Base-by-base conservation (phyloP, 2,888 invertebrate species). In the Cartodere bifasciata region DNA sequence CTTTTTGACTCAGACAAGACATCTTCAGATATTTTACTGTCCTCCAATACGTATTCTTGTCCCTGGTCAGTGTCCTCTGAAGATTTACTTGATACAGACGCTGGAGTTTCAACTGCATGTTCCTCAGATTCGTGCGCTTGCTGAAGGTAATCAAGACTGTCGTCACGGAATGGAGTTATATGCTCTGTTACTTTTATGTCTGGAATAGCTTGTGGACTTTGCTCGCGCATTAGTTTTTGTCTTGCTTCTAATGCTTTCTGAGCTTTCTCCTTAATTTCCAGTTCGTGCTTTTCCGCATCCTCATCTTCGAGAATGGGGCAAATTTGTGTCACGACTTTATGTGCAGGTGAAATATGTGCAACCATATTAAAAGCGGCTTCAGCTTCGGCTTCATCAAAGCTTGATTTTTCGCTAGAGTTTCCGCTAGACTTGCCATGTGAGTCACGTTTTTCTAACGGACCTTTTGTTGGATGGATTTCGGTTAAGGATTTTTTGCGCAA, bases 11-110 rank as follows among this genome's bases (percentile, higher is more conserved):
- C 49, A 2, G 53, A 48, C 26, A 46, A 35, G 10, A 58, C 56
- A 32, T 70, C 68, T 56, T 72, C 71, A 22, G 64, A 68, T 45
- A 68, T 68, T 36, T 66, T 40, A 23, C 46, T 65, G 34, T 72
- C 70, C 44, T 72, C 71, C 38, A 75, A 50, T 28, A 72, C 64
- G 42, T 74, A 72, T 55, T 75, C 73, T 40, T 66, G 58, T 7
- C 74, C 74, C 51, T 74, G 72, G 42, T 75, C 72, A 12, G 72
- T 70, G 31, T 73, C 72, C 37, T 75, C 63, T 4, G 75, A 74
- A 47, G 72, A 72, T 52, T 71, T 70, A 46, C 73, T 75, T 1
- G 75, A 74, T 23, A 64, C 65, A 11, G 73, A 73, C 34, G 68
- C 63, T 16, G 73, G 74, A 16, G 72, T 71, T 41, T 70, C 70